Conservation (phyloP, 2,888 invertebrate genomes). For the Carterocephalus palaemon region DNA sequence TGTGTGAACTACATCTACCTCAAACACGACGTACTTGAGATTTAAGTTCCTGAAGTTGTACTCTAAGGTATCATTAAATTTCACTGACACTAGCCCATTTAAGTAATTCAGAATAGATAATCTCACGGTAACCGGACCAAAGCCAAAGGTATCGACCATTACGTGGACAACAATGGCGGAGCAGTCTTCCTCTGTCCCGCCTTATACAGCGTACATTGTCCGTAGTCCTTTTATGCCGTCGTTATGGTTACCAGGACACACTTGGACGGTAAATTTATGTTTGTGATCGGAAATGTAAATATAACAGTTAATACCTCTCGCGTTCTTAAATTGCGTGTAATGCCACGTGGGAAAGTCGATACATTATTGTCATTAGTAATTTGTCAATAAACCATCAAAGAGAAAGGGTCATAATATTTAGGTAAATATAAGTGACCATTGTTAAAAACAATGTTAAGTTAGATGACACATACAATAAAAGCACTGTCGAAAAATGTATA, state of each 20-base stretch:
- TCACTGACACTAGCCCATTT: slow-evolving; percentile 11
- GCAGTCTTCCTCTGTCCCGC: slow-evolving; percentile 18
- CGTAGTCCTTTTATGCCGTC: slow-evolving; percentile 17
- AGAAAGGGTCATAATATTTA: neutral
- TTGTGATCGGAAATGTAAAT: slow-evolving; percentile 19
- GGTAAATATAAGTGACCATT: neutral
- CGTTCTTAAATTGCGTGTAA: slow-evolving; percentile 11
- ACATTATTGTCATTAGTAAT: slow-evolving; percentile 5
- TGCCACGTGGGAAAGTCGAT: slow-evolving; percentile 2
- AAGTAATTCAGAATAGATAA: slow-evolving; percentile 22
- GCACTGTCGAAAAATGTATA: no score
- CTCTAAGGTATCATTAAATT: slow-evolving; percentile 6
- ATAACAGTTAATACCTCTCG: slow-evolving; percentile 15
- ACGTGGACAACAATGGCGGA: slow-evolving; percentile 23
- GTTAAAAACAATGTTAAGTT: no score
- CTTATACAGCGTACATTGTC: slow-evolving; percentile 22
- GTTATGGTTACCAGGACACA: slow-evolving; percentile 16
- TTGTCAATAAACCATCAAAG: neutral
- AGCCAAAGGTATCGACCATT: slow-evolving; percentile 15
- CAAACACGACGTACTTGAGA: no score
- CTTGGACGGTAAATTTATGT: slow-evolving; percentile 18
- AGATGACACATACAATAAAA: no score
- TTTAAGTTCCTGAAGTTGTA: neutral
- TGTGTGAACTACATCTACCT: no score
- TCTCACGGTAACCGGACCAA: slow-evolving; percentile 13